Evolutionary conservation across 2,888 invertebrate genomes (phyloP), one percentile per base, ranked within the genome.

Genomic region (Standfussiana lucernea): DNA sequence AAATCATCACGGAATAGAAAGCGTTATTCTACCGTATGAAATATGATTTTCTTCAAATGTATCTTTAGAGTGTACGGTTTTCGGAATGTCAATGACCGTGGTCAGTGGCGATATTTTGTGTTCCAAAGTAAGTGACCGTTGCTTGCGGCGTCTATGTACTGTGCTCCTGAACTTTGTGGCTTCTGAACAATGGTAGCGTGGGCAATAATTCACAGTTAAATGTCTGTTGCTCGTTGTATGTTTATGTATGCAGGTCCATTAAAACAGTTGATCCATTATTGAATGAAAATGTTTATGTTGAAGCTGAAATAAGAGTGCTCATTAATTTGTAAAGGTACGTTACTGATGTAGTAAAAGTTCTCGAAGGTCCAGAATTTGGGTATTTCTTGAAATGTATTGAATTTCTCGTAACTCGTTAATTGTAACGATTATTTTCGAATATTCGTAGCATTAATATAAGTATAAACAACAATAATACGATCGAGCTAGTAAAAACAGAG

Each of bases 21-120:
- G 65, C 67, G 13, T 10, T 74, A 35, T 56, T 70, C 35, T 78
- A 70, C 42, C 50, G 24, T 56, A 61, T 79, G 72, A 72, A 80
- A 71, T 59, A 59, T 59, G 24, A 42, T 73, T 80, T 71, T 71
- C 72, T 72, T 72, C 70, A 85, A 76, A 68, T 76, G 47, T 59
- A 70, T 78, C 72, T 75, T 64, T 65, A 61, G 62, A 70, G 50
- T 18, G 47, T 72, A 75, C 76, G 42, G 72, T 77, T 80, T 80
- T 82, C 18, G 71, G 50, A 37, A 83, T 77, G 86, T 85, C 87
- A 83, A 83, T 85, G 86, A 87, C 85, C 85, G 83, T 75, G 47
- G 65, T 72, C 56, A 56, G 61, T 66, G 53, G 66, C 13, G 69
- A 79, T 80, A 77, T 77, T 85, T 83, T 77, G 53, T 78, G 71